Conservation (phyloP, 2,888 invertebrate species). For the Miltochrista miniata region DNA sequence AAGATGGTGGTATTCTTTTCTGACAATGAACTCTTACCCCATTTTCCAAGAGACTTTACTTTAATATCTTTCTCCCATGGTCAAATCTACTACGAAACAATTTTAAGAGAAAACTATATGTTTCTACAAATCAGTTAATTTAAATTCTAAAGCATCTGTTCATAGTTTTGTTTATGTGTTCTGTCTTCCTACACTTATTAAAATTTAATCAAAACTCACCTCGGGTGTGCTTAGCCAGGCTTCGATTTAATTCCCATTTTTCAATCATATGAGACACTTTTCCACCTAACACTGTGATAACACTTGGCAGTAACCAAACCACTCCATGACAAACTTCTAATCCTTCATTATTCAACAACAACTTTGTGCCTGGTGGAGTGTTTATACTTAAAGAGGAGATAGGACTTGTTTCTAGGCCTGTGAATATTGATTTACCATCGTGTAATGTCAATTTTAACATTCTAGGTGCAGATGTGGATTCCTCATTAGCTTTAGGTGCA, state of each 20-base stretch:
- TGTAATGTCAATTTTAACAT: conserved; percentile 93
- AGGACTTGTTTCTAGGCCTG: conserved; percentile 90
- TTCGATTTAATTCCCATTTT: conserved; percentile 92
- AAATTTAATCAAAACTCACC: conserved; percentile 53
- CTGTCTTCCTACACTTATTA: too few species aligned
- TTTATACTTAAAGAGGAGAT: conserved; percentile 89
- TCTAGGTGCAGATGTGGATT: conserved; percentile 91
- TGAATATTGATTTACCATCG: conserved; percentile 91
- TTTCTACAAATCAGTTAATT: too few species aligned
- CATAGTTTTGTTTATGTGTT: too few species aligned
- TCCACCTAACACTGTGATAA: conserved; percentile 91
- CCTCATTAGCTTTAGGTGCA: conserved; percentile 95
- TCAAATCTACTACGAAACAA: too few species aligned
- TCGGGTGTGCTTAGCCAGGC: conserved; percentile 85
- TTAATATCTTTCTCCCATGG: too few species aligned
- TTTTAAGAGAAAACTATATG: too few species aligned
- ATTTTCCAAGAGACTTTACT: too few species aligned
- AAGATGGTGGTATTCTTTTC: too few species aligned
- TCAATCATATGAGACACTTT: conserved; percentile 91
- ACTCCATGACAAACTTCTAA: conserved; percentile 87
- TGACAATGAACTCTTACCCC: too few species aligned
- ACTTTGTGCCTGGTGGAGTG: conserved; percentile 95
- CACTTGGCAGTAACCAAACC: conserved; percentile 86
- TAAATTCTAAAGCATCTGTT: too few species aligned
- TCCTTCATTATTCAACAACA: conserved; percentile 78